phyloP scores from a whole-genome alignment of 2,888 invertebrate species.

The Syritta pipiens region DNA sequence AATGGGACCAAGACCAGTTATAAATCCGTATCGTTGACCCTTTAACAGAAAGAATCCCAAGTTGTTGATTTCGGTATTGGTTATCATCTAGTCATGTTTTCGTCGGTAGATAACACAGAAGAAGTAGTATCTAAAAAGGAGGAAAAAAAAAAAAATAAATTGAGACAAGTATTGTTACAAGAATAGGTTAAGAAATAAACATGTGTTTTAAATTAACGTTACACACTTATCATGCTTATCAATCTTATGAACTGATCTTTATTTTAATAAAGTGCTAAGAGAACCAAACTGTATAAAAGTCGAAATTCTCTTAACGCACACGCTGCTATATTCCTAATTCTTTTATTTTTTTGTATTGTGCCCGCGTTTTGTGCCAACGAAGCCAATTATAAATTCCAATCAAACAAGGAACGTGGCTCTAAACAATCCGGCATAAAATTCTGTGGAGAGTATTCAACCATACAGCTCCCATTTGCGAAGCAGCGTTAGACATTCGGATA shows the following conservation, averaged over 20 bases:
- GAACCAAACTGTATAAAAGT: slow-evolving; percentile 10
- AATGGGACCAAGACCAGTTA: slow-evolving; percentile 25
- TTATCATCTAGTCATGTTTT: slow-evolving; percentile 36
- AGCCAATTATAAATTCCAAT: slow-evolving; percentile 7
- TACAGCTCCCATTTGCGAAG: background rate
- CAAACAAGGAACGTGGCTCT: slow-evolving; percentile 19
- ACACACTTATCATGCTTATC: too few relatives aligned
- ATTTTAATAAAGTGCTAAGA: background rate
- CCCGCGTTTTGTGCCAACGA: background rate
- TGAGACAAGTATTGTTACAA: background rate
- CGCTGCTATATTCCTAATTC: background rate
- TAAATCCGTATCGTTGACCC: slow-evolving; percentile 31
- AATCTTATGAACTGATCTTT: too few relatives aligned
- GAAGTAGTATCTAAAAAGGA: slow-evolving; percentile 32
- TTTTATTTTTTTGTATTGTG: background rate
- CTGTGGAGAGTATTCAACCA: slow-evolving; percentile 39
- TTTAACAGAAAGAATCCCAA: slow-evolving; percentile 12
- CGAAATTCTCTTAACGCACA: background rate
- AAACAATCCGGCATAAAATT: slow-evolving; percentile 23
- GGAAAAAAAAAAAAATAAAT: background rate
- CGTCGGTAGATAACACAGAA: slow-evolving; percentile 3
- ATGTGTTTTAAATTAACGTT: slow-evolving; percentile 8
- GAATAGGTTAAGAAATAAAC: background rate
- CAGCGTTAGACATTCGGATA: slow-evolving; percentile 9
- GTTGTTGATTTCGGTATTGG: background rate